Percentiles rank a stretch among this genome's conserved stretches.
Evolutionary conservation across 2,797 vertebrate species (phyloP).

Genomic region (Uromys caudimaculatus): DNA sequence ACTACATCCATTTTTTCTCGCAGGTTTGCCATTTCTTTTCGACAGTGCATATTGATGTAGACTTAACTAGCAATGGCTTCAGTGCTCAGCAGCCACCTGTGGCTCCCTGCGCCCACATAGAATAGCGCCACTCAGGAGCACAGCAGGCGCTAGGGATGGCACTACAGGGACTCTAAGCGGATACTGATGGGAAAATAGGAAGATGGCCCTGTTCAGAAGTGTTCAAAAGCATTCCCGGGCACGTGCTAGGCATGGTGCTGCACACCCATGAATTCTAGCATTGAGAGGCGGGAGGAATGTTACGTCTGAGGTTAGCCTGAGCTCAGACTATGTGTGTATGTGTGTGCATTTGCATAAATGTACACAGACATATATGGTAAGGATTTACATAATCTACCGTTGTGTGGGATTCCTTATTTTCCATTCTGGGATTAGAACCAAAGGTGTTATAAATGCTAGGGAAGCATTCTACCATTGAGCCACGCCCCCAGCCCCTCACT

Average conservation of each 20-base stretch:
- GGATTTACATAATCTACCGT: neutral
- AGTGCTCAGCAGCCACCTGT: neutral
- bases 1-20: neutral
- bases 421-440: neutral
- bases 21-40: neutral
- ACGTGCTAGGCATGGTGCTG: neutral
- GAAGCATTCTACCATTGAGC: neutral
- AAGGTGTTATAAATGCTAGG: neutral
- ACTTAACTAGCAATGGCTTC: neutral
- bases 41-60: neutral
- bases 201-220: neutral
- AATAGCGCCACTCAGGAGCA: neutral
- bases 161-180: neutral
- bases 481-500: neutral
- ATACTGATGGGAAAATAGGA: neutral
- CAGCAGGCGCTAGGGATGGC: fast-evolving
- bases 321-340: neutral
- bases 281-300: neutral
- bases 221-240: neutral
- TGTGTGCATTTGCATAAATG: neutral
- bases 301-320: neutral
- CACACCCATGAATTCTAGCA: neutral
- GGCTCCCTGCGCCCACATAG: fast-evolving
- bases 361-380: neutral
- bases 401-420: neutral